These are phyloP conservation scores for Platysternon megacephalum DNA, from an alignment of 2,113 vertebrate species.

Conservation along the genomic window DNA sequence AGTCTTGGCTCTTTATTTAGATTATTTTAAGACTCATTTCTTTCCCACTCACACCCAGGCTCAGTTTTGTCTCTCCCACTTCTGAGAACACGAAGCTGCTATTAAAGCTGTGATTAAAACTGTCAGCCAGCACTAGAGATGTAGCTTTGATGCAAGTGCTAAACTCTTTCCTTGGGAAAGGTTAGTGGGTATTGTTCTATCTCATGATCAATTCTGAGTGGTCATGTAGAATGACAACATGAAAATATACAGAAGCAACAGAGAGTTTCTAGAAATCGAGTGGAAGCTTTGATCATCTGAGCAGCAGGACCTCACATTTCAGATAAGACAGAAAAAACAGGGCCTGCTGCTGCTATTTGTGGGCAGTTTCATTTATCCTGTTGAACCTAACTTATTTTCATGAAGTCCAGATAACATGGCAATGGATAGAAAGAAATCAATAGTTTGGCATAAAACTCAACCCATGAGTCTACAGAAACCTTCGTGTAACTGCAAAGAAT, in stretches of 20 bases:
- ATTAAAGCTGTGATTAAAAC: conserved; percentile 4
- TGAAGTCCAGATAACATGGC: background rate
- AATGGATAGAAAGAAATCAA: background rate
- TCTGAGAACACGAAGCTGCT: background rate
- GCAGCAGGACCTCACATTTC: background rate
- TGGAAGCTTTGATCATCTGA: background rate
- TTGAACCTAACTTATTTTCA: background rate
- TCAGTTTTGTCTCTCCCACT: background rate
- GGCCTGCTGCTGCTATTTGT: background rate
- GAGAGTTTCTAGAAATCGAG: background rate
- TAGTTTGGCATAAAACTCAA: background rate
- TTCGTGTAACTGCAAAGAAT: background rate
- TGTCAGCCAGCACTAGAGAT: conserved; percentile 7
- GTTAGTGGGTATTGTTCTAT: background rate
- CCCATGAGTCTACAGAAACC: background rate
- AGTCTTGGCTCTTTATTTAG: background rate
- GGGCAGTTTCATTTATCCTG: background rate
- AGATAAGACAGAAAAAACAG: background rate
- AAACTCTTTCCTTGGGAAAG: background rate
- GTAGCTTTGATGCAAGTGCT: background rate
- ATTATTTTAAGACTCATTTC: conserved; percentile 25
- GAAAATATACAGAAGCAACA: background rate
- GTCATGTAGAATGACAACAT: background rate
- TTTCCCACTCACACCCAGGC: conserved; percentile 19
- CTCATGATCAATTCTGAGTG: background rate